Evolutionary conservation across 1,140 invertebrate species (phyloP).

Genomic region (Diachasma alloeum): DNA sequence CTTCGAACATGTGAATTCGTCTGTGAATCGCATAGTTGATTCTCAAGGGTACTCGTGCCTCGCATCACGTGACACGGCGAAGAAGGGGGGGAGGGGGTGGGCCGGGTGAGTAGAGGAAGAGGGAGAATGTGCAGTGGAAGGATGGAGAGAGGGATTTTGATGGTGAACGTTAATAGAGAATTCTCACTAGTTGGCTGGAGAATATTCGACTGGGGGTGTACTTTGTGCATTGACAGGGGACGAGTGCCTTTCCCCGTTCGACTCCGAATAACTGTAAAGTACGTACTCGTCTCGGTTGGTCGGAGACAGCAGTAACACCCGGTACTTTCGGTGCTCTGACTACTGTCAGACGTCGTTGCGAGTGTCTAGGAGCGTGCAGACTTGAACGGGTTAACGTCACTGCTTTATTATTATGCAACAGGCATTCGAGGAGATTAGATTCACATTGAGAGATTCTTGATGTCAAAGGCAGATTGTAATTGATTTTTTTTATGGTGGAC

Average conservation of each 20-base stretch:
- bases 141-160: not conserved
- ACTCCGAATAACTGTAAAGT: not conserved
- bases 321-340: not conserved
- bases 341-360: not conserved
- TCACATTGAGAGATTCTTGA: too few species aligned
- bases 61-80: not conserved
- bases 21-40: conserved; percentile 6
- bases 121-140: not conserved
- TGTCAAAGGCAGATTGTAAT: too few species aligned
- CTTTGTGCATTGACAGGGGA: not conserved
- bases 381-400: not conserved
- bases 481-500: too few species aligned
- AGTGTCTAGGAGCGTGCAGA: not conserved
- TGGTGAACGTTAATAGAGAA: not conserved
- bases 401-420: not conserved
- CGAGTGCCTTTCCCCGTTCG: not conserved
- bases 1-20: conserved; percentile 1
- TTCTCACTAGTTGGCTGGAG: not conserved
- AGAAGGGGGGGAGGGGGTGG: not conserved
- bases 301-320: not conserved
- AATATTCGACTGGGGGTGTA: not conserved
- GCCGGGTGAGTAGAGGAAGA: not conserved
- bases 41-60: not conserved
- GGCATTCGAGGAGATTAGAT: not conserved
- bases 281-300: not conserved